Evolutionary conservation across 2,888 invertebrate genomes (phyloP).

Genomic region (Ametastegia equiseti): DNA sequence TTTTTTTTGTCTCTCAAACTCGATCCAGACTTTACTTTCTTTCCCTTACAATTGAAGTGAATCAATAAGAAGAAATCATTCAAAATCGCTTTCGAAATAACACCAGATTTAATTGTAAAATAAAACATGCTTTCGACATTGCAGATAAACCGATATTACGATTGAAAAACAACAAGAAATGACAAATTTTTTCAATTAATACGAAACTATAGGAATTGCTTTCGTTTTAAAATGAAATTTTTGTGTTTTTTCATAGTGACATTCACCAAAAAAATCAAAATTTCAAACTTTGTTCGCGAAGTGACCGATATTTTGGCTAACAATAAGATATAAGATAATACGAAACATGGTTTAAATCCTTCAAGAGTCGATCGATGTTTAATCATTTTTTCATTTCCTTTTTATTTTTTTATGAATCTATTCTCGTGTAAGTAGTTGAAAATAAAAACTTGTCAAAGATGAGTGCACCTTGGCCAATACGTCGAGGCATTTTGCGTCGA

Average conservation of each 20-base stretch:
- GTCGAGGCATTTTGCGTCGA: slow-evolving; percentile 79
- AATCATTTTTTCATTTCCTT: background rate
- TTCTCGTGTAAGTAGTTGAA: background rate
- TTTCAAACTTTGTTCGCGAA: background rate
- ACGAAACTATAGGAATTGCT: no score
- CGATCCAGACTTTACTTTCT: no score
- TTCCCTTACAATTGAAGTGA: no score
- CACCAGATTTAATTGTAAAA: no score
- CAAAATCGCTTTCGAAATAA: no score
- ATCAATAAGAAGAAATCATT: no score
- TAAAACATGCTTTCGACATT: no score
- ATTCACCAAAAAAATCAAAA: background rate
- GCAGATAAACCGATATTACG: no score
- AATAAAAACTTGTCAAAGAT: slow-evolving; percentile 53
- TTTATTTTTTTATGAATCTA: background rate
- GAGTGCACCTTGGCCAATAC: slow-evolving; percentile 87
- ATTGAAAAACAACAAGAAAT: no score
- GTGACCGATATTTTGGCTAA: background rate
- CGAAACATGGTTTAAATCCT: background rate
- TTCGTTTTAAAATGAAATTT: no score
- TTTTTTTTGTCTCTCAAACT: background rate
- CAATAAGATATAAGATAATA: background rate
- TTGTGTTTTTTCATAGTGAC: no score
- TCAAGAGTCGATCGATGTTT: background rate
- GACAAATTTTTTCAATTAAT: no score